Conservation (phyloP, 2,797 vertebrate genomes). For the Labeo calbasu region DNA sequence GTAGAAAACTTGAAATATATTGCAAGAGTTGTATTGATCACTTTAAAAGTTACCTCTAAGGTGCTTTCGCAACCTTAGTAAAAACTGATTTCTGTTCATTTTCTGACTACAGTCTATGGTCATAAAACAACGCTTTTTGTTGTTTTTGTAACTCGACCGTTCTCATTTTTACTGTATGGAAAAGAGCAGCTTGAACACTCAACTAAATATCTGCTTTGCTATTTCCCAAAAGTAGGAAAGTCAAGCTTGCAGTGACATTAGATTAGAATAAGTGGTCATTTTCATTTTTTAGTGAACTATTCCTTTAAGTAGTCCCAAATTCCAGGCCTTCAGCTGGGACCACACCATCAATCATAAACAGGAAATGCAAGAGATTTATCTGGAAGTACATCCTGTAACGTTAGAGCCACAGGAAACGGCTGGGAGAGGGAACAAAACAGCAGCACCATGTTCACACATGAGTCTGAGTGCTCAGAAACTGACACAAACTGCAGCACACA, state of each 20-base stretch:
- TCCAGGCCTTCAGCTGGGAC: conserved; percentile 20
- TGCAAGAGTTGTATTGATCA: neutral
- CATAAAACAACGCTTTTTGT: neutral
- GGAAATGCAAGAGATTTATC: conserved; percentile 65
- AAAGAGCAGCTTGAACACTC: neutral
- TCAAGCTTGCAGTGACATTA: neutral
- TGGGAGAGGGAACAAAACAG: conserved; percentile 34
- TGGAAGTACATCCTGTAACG: conserved; percentile 64
- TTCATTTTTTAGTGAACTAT: neutral
- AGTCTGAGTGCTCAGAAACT: neutral
- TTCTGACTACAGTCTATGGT: neutral
- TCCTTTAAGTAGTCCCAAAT: conserved; percentile 2
- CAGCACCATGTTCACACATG: conserved; percentile 16
- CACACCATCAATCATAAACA: conserved; percentile 57
- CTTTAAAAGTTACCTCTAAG: neutral
- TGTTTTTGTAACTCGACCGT: neutral
- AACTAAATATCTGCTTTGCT: neutral
- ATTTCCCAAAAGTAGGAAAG: neutral
- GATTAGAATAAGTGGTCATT: neutral
- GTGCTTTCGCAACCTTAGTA: neutral
- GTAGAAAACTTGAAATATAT: neutral
- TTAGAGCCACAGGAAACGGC: conserved; percentile 56
- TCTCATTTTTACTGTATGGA: neutral
- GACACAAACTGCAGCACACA: conserved; percentile 12
- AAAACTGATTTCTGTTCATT: neutral